A percentile compares a stretch with the other conserved stretches of the same genome.
Conservation (phyloP, 2,888 invertebrate genomes). For the Drosophila nigritarsus region DNA sequence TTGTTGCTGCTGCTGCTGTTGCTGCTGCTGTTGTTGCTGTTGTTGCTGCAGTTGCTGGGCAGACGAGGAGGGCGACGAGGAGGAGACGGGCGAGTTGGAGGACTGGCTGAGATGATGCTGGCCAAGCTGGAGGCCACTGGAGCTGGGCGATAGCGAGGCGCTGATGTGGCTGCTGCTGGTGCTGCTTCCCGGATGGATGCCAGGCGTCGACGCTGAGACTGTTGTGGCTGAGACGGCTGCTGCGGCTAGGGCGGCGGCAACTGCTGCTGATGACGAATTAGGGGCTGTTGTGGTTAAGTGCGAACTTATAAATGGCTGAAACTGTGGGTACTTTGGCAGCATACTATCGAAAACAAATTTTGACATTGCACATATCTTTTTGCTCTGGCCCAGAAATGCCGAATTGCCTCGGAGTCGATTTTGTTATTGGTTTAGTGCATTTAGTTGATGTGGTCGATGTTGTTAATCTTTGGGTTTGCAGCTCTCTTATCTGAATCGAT, state of each 20-base stretch:
- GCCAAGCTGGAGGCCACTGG: constrained; percentile 65
- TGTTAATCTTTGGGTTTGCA: constrained; percentile 20
- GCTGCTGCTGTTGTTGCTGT: constrained; percentile 80
- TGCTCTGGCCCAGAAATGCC: constrained; percentile 75
- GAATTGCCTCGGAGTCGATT: constrained; percentile 51
- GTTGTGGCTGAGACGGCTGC: constrained; percentile 80
- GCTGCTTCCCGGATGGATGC: constrained; percentile 74
- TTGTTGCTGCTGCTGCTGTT: constrained; percentile 69
- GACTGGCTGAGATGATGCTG: constrained; percentile 81
- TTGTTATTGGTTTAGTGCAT: constrained; percentile 33
- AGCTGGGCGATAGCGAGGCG: constrained; percentile 77
- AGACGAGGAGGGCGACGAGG: constrained; percentile 83
- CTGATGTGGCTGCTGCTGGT: constrained; percentile 83
- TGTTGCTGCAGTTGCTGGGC: constrained; percentile 69
- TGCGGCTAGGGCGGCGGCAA: constrained; percentile 86
- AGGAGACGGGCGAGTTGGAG: constrained; percentile 84
- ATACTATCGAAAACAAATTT: constrained; percentile 99
- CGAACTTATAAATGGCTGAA: constrained; percentile 87
- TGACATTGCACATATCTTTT: constrained; percentile 91
- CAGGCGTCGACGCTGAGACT: constrained; percentile 79
- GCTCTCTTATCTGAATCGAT: constrained; percentile 26
- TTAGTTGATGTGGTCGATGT: constrained; percentile 25
- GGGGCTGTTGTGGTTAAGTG: constrained; percentile 86
- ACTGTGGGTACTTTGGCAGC: constrained; percentile 96
- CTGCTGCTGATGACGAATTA: constrained; percentile 89